Percentiles rank a stretch among this genome's conserved stretches.
Evolutionary conservation across 1,140 invertebrate genomes (phyloP).

Genomic region (Cydia strobilella): DNA sequence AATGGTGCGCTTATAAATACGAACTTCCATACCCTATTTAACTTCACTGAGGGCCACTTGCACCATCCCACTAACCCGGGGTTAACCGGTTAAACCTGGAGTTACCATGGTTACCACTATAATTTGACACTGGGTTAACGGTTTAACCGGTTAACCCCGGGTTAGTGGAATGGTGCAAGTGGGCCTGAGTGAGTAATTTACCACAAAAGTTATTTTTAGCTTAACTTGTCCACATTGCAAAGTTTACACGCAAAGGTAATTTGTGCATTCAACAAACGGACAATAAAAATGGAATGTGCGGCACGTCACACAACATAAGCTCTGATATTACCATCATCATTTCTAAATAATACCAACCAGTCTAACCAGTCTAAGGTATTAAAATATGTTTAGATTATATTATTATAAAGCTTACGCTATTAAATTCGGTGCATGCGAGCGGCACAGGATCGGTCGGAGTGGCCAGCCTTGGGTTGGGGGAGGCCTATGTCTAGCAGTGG

Average conservation of each 20-base stretch:
- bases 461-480: too few relatives aligned
- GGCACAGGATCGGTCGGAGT: too few relatives aligned
- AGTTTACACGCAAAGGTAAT: constrained; percentile 16
- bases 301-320: constrained; percentile 16
- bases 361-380: background rate
- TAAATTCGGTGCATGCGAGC: too few relatives aligned
- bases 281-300: constrained; percentile 24
- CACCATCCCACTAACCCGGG: too few relatives aligned
- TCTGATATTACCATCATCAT: background rate
- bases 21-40: background rate
- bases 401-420: background rate
- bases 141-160: too few relatives aligned
- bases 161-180: too few relatives aligned
- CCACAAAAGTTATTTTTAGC: background rate
- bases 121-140: too few relatives aligned
- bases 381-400: background rate
- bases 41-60: too few relatives aligned
- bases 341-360: background rate
- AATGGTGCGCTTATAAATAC: background rate
- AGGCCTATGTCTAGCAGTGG: too few relatives aligned
- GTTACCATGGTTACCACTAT: too few relatives aligned
- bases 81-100: too few relatives aligned
- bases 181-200: constrained; percentile 18
- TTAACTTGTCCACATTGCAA: constrained; percentile 3
- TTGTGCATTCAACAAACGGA: constrained; percentile 26